phyloP scores from a whole-genome alignment of 2,113 vertebrate genomes.

The Rhynchomys soricoides region DNA sequence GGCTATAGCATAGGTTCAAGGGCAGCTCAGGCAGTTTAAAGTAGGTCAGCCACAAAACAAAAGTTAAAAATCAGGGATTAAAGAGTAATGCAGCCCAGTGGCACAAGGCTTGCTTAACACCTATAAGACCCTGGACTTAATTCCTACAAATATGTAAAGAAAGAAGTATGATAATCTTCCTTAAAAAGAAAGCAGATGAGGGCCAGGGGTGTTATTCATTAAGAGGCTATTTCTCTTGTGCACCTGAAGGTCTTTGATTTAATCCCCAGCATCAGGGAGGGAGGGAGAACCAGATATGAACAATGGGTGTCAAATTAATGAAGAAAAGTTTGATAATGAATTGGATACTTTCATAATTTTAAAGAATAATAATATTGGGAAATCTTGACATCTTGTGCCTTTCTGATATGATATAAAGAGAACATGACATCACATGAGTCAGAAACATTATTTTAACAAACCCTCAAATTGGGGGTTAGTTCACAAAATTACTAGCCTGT shows the following conservation, averaged over 20 bases:
- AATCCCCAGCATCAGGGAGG: background rate
- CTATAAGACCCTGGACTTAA: background rate
- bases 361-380: background rate
- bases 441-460: background rate
- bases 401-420: background rate
- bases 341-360: background rate
- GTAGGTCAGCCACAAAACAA: no score
- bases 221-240: background rate
- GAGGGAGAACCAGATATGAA: background rate
- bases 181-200: slow-evolving; percentile 24
- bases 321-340: background rate
- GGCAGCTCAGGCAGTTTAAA: background rate
- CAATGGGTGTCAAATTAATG: background rate
- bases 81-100: background rate
- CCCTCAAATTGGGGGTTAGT: background rate
- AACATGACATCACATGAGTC: background rate
- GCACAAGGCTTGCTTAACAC: background rate
- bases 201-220: background rate
- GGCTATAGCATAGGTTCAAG: background rate
- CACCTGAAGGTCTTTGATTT: background rate
- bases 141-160: background rate
- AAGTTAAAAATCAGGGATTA: background rate
- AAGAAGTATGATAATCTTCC: background rate
- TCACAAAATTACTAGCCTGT: background rate
- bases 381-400: background rate